phyloP scores from a whole-genome alignment of 2,888 invertebrate genomes.

The Stenolophus ochropezus region DNA sequence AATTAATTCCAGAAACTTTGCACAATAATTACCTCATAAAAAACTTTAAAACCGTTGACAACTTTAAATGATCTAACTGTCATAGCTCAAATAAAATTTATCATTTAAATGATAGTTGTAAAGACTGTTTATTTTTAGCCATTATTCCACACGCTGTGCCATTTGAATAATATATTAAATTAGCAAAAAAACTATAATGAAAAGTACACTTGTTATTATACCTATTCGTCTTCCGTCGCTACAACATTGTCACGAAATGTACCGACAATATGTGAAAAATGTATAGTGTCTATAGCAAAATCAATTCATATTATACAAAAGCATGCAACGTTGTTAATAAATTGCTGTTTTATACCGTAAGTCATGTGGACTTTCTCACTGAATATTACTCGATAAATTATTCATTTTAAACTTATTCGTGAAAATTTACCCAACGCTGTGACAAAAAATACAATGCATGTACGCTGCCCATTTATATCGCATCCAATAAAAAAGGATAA shows the following conservation, averaged over 20 bases:
- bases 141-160: background rate
- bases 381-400: no score
- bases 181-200: background rate
- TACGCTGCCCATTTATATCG: no score
- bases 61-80: background rate
- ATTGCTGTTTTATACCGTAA: background rate
- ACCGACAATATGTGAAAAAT: constrained; percentile 1
- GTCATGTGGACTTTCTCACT: no score
- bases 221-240: background rate
- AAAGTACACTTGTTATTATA: background rate
- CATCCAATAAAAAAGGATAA: no score
- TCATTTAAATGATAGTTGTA: background rate
- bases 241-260: background rate
- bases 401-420: no score
- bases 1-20: background rate
- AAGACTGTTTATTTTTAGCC: background rate
- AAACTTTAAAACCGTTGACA: background rate
- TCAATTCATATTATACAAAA: background rate
- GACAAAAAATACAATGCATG: no score
- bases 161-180: background rate
- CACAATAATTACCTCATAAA: background rate
- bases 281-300: background rate
- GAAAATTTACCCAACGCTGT: no score
- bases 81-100: background rate
- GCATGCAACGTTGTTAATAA: background rate